Evolutionary conservation across 2,797 vertebrate genomes (phyloP), one percentile per base, ranked within the genome.

Genomic region (Xerus rutilus): DNA sequence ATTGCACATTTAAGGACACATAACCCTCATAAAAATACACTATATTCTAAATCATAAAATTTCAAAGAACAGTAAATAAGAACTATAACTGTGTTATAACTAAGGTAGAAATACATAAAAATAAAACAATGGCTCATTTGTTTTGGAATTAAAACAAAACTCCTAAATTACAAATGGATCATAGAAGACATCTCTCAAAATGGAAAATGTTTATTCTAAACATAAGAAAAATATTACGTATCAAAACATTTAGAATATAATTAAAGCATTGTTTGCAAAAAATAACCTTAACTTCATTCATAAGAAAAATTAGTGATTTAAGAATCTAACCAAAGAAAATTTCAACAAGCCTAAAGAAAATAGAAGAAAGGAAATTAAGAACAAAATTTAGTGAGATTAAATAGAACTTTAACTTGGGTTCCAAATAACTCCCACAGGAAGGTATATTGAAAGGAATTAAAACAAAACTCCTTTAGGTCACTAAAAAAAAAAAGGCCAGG

Each of bases 371-470:
- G 35, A 70, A 91, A 83, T 76, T 25, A 70, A 87, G 32, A 86
- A 76, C 7, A 91, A 81, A 93, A 85, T 18, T 21, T 86, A 91
- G 47, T 87, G 72, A 96, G 72, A 78, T 39, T 54, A 64, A 52
- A 52, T 0, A 52, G 49, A 64, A 64, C 10, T 81, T 59, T 39
- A 81, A 73, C 8, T 49, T 13, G 85, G 72, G 17, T 2, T 84
- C 85, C 73, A 67, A n/a, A 21, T 39, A 73, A 64, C 59, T 89
- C 39, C 7, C 30, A 64, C 14, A 83, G 28, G 72, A 25, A 73
- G 30, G 30, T 52, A 77, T 15, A 35, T 73, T 35, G 7, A 15
- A 72, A 57, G 52, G 25, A 73, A 57, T 11, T 43, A 65, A 28
- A 32, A 83, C 15, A 81, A 81, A 39, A 54, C n/a, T n/a, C n/a